Base-by-base conservation (phyloP, 2,888 invertebrate genomes). In the Tuta absoluta region DNA sequence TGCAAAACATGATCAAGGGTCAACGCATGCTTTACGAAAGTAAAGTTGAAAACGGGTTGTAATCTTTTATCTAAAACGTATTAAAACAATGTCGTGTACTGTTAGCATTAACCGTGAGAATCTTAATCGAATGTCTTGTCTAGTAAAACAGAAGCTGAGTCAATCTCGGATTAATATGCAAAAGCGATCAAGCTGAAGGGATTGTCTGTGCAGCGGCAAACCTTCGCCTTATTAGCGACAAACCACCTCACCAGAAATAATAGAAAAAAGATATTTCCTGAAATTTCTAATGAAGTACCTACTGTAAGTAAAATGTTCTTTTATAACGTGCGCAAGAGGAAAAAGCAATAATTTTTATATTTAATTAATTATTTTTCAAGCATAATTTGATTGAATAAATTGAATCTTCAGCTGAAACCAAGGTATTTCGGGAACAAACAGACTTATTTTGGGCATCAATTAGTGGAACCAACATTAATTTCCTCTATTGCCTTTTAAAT, bases 81-180 rank as follows among this genome's bases (percentile, higher is more conserved):
- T 28, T 7, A 58, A 58, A 17, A 37, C n/a, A 49, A 7, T 61
- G 28, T 33, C 33, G 57, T 17, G 14, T 24, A 56, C 3, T 24
- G 56, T 49, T 49, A 28, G 37, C 37, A 23, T 3, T 4, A 33
- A 33, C 33, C 33, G 33, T 21, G 17, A 49, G 11, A n/a, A 57
- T 51, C n/a, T 23, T 41, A 41, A 62, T 62, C 21, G 37, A 51
- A 62, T 62, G 51, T 62, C 57, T 53, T 19, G 8, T 33, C 10
- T n/a, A 21, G 41, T 41, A 41, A 41, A 38, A 21, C n/a, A 21
- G 21, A 53, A 21, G 53, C 37, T 11, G 17, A 1, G 24, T 24
- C 4, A 65, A 67, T 67, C 63, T 69, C 69, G 66, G 73, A 85
- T 86, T 84, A 84, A 82, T 84, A 87, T 86, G 81, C 84, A 84